Percentiles rank a stretch among this genome's conserved stretches.
phyloP scores from a whole-genome alignment of 2,888 invertebrate species.

The Glomeris marginata region DNA sequence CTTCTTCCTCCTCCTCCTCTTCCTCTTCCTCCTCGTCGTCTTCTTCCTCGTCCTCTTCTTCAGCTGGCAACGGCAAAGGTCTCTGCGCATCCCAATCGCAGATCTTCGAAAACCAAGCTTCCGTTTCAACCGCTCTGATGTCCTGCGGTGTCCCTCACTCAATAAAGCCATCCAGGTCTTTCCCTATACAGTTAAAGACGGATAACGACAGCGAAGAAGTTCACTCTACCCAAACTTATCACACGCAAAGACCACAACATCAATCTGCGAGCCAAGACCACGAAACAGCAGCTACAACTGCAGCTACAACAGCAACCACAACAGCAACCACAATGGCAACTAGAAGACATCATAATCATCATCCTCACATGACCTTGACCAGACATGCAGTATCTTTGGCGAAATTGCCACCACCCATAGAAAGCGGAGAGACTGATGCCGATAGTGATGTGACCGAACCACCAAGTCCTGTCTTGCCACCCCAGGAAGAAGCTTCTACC shows the following conservation, averaged over 20 bases:
- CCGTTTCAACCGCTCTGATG: no score
- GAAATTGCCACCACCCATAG: conserved; percentile 63
- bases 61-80: not conserved
- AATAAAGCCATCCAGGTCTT: conserved; percentile 66
- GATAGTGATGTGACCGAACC: conserved; percentile 33
- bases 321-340: no score
- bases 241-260: conserved; percentile 15
- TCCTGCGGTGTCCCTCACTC: no score
- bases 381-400: conserved; percentile 59
- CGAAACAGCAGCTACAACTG: not conserved
- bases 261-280: conserved; percentile 22
- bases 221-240: no score
- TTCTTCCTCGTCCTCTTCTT: no score
- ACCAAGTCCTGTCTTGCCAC: conserved; percentile 9
- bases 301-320: no score
- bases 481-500: not conserved
- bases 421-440: conserved; percentile 40
- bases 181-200: conserved; percentile 1
- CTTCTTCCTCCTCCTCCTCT: no score
- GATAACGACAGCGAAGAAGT: not conserved
- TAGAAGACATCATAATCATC: no score
- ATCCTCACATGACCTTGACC: conserved; percentile 31
- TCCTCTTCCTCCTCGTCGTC: no score
- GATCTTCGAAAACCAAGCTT: conserved; percentile 18
- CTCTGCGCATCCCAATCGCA: conserved; percentile 9